These are phyloP conservation scores for Charadrius vociferus DNA, from an alignment of 2,113 vertebrate species.

Conservation along the genomic window DNA sequence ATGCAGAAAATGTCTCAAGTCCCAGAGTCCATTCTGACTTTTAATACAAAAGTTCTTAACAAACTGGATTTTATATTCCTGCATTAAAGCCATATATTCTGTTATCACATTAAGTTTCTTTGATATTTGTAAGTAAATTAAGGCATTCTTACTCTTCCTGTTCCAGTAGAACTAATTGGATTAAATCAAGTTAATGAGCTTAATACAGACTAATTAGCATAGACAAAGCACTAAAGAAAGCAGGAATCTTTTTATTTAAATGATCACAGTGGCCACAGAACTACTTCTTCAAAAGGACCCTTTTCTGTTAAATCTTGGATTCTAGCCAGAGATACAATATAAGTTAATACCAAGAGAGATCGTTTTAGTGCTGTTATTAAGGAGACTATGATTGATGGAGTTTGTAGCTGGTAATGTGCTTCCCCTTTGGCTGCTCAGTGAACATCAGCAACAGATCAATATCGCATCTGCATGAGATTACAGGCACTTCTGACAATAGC, in stretches of 20 bases:
- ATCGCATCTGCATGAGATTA: conserved; percentile 73
- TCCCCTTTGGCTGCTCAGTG: conserved; percentile 61
- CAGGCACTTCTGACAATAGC: conserved; percentile 63
- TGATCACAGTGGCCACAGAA: conserved; percentile 17
- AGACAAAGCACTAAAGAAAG: conserved; percentile 24
- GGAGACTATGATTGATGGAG: conserved; percentile 69
- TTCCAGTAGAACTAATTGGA: conserved; percentile 29
- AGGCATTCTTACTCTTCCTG: not conserved
- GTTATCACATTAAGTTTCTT: not conserved
- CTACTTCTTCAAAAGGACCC: conserved; percentile 27
- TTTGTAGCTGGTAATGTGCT: conserved; percentile 68
- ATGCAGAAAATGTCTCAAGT: not conserved
- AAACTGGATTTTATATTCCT: not conserved
- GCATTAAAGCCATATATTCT: not conserved
- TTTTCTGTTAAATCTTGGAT: conserved; percentile 44
- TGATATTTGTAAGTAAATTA: conserved; percentile 12
- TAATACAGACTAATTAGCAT: conserved; percentile 24
- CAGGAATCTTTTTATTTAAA: conserved; percentile 43
- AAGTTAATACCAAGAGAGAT: conserved; percentile 69
- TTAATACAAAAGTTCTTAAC: not conserved
- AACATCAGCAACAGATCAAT: conserved; percentile 73
- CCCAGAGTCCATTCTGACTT: not conserved
- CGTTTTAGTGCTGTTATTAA: conserved; percentile 71
- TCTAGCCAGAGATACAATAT: conserved; percentile 58
- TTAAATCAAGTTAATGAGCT: conserved; percentile 44